Conservation (phyloP, 2,113 vertebrate genomes). For the human (Homo sapiens) region GRCh38 chrX:45713001-45713500, state of each 20-base stretch:
- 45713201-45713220: background rate
- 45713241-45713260: background rate
- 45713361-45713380: background rate
- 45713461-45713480: background rate
- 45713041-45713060: background rate
- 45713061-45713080: background rate
- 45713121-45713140: background rate
- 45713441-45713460: background rate
- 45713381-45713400: background rate
- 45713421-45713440: background rate
- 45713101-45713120: background rate
- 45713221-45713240: background rate
- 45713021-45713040: background rate
- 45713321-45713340: background rate
- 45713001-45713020: slow-evolving; percentile 40
- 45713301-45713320: background rate
- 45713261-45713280: background rate
- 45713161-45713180: background rate
- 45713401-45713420: background rate
- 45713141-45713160: background rate
- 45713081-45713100: background rate
- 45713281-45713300: background rate
- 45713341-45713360: background rate
- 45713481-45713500: background rate
- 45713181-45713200: background rate